Evolutionary conservation across 2,113 vertebrate species (phyloP), one percentile per base, ranked within the genome.

Genomic region (Puntigrus tetrazona): DNA sequence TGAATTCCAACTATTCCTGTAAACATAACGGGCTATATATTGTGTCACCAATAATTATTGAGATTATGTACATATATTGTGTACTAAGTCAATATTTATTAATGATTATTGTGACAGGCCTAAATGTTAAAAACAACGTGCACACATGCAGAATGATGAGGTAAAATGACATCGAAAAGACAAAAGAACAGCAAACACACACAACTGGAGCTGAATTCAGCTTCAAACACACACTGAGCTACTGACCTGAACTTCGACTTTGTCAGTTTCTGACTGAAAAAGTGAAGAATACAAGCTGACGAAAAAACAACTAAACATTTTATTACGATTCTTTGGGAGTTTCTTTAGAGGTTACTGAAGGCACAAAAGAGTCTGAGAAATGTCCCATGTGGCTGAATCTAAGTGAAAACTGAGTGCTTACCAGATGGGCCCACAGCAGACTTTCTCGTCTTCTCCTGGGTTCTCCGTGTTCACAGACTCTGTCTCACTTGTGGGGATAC

Each of bases 201-300:
- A 72, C 82, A 65, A 70, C 29, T 65, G 41, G 74, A 25, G 7
- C 47, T 38, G 34, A 78, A 63, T 25, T 75, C 77, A 80, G 67
- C 59, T 63, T 16, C 76, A 9, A 25, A 83, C 31, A 85, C 85
- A 80, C 70, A 85, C 36, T 79, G 55, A 45, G 31, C 87, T 92
- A 99, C 97, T 97, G 89, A 99, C 97, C 98, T 99, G 97, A 95
- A 96, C 90, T 97, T 98, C 93, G 97, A 98, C 93, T 98, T 98
- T 91, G 97, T 97, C 90, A 99, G 97, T 93, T 97, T 96, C 94
- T 97, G 96, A 95, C 97, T 99, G 94, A 82, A 94, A 95, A 86
- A 88, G 86, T 88, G 84, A 89, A 70, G 55, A 25, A 81, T 10
- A 70, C 18, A 67, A 79, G 38, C 65, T 69, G 34, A 69, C 2